A percentile compares a stretch with the other conserved stretches of the same genome.
These are phyloP conservation scores for Rhyacophila evoluta DNA, from an alignment of 2,888 invertebrate species.

Conservation along the genomic window DNA sequence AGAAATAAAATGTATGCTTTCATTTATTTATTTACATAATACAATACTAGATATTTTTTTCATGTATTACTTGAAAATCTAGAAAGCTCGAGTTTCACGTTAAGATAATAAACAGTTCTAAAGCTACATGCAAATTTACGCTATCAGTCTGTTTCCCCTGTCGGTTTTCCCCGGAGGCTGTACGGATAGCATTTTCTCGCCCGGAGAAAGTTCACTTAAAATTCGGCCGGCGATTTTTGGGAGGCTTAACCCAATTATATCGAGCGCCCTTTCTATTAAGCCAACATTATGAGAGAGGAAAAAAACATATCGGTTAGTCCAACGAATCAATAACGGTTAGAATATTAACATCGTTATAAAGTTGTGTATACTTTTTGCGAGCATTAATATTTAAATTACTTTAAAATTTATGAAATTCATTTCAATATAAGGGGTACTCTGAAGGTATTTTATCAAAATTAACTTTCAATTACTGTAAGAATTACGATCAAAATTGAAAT, in stretches of 20 bases:
- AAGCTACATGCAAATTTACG: constrained; percentile 43
- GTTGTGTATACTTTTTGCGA: no score
- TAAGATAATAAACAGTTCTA: constrained; percentile 38
- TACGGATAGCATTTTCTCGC: background rate
- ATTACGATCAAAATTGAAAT: no score
- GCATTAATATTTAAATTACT: no score
- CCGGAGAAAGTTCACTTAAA: background rate
- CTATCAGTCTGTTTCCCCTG: constrained; percentile 23
- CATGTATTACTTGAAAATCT: no score
- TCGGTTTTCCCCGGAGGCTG: background rate
- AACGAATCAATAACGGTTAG: background rate
- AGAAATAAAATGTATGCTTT: no score
- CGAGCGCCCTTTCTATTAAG: constrained; percentile 14
- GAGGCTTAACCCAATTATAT: constrained; percentile 3
- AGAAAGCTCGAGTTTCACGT: constrained; percentile 25
- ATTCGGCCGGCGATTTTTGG: background rate
- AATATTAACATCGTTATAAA: background rate
- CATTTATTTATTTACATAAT: no score
- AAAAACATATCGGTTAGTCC: background rate
- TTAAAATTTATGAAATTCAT: no score
- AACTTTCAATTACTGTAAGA: no score
- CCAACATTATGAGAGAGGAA: background rate
- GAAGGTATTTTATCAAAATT: no score
- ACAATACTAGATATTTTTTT: no score
- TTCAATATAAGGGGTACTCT: no score